Base-by-base conservation (phyloP, 1,140 invertebrate species). In the Rhopalosiphum padi region DNA sequence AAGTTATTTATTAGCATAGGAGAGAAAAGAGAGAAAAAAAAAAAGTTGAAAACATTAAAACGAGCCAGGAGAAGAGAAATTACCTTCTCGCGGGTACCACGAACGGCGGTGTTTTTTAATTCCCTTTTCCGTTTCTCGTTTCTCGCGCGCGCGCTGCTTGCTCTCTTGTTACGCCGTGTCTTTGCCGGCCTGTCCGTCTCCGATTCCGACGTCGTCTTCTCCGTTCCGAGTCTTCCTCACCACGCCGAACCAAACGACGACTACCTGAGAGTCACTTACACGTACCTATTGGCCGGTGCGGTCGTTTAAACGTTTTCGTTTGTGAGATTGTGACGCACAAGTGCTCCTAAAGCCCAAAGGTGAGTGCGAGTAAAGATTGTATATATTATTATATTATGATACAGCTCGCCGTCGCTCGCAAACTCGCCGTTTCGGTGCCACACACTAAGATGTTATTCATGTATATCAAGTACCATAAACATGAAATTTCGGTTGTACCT, bases 1-100 rank as follows among this genome's bases (percentile, higher is more conserved):
- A 92, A 93, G 48, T 93, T 85, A 93, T 93, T 86, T 83, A 93
- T 93, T 85, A 86, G 35, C 48, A 30, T 55, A 55, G 7, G 53
- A 35, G 60, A 77, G 60, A n/a, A 77, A 77, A 77, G 60, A 68
- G 60, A 77, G 60, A 77, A 18, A 77, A 60, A 25, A 60, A 30
- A 60, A 68, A 77, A 77, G 60, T 77, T n/a, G 60, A 35, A 77
- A 51, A 51, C 48, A 51, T 51, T 51, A 3, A 51, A 77, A 77
- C 60, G 15, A 77, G 60, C 30, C 5, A 77, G 60, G 30, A n/a
- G 60, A 77, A 77, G n/a, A 77, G n/a, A 18, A 18, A 18, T 77
- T 77, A n/a, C 15, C 60, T 77, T 77, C 60, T 77, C 60, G 60
- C 60, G n/a, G 30, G 60, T n/a, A 6, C 60, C 11, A 68, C 60